These are phyloP conservation scores for Aphodius sticticus DNA, from an alignment of 2,888 invertebrate genomes.

Conservation along the genomic window DNA sequence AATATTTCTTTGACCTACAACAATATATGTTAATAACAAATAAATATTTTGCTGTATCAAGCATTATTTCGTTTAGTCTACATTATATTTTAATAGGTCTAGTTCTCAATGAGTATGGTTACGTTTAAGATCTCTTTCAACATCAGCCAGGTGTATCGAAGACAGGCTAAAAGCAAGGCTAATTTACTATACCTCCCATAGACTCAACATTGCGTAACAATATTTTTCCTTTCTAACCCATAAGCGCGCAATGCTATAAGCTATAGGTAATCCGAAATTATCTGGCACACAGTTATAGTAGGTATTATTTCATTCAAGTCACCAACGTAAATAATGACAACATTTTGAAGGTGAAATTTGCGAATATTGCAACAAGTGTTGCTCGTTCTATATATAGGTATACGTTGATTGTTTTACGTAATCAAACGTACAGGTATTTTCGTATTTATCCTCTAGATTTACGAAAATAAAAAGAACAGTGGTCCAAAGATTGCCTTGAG, in stretches of 20 bases:
- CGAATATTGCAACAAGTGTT: not conserved
- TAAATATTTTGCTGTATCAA: too few relatives aligned
- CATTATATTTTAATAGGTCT: too few relatives aligned
- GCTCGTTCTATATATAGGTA: not conserved
- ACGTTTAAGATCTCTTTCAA: conserved; percentile 38
- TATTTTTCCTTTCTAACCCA: not conserved
- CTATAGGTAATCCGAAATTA: not conserved
- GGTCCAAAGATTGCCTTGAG: too few relatives aligned
- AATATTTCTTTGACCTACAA: too few relatives aligned
- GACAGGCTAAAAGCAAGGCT: conserved; percentile 10
- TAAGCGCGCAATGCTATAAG: not conserved
- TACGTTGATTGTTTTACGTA: not conserved
- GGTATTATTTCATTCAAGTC: not conserved
- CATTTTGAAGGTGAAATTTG: not conserved
- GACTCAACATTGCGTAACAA: not conserved
- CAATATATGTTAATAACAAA: too few relatives aligned
- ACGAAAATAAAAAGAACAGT: too few relatives aligned
- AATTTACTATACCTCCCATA: not conserved
- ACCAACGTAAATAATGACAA: not conserved
- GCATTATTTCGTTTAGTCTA: too few relatives aligned
- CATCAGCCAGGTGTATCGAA: conserved; percentile 43
- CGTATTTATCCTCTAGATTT: too few relatives aligned
- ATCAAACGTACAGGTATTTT: not conserved
- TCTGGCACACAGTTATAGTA: not conserved
- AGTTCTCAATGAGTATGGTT: not conserved